A percentile compares a stretch with the other conserved stretches of the same genome.
Evolutionary conservation across 2,888 invertebrate genomes (phyloP).

Genomic region (Nebria brevicollis): DNA sequence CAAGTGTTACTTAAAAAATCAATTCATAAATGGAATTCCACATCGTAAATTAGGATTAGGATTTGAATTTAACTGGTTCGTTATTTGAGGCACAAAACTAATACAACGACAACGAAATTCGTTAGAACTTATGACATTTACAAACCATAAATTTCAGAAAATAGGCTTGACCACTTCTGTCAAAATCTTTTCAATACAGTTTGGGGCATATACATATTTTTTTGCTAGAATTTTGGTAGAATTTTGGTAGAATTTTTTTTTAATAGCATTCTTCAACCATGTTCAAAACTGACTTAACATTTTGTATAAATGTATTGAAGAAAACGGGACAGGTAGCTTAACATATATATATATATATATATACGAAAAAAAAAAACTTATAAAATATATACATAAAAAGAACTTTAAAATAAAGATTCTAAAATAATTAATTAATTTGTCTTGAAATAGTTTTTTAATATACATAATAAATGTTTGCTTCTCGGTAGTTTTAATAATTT

Average conservation of each 20-base stretch:
- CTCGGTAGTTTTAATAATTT: not conserved
- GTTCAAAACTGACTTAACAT: not conserved
- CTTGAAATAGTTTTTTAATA: too few species aligned
- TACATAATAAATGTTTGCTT: not conserved
- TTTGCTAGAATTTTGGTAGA: not conserved
- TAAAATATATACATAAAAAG: too few species aligned
- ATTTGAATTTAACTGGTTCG: not conserved
- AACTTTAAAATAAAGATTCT: too few species aligned
- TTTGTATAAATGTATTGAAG: not conserved
- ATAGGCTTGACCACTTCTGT: not conserved
- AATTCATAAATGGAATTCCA: not conserved
- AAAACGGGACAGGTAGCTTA: too few species aligned
- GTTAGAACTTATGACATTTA: not conserved
- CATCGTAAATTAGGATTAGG: not conserved
- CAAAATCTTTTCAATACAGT: not conserved
- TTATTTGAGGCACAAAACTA: too few species aligned
- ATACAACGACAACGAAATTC: too few species aligned
- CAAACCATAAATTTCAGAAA: not conserved
- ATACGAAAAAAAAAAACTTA: too few species aligned
- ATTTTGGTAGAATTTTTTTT: not conserved
- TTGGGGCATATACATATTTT: not conserved
- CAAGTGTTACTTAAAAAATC: too few species aligned
- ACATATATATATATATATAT: too few species aligned
- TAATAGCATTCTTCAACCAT: not conserved
- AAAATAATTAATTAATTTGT: too few species aligned